Evolutionary conservation across 2,888 invertebrate species (phyloP).

Genomic region (Stratiomys singularior): DNA sequence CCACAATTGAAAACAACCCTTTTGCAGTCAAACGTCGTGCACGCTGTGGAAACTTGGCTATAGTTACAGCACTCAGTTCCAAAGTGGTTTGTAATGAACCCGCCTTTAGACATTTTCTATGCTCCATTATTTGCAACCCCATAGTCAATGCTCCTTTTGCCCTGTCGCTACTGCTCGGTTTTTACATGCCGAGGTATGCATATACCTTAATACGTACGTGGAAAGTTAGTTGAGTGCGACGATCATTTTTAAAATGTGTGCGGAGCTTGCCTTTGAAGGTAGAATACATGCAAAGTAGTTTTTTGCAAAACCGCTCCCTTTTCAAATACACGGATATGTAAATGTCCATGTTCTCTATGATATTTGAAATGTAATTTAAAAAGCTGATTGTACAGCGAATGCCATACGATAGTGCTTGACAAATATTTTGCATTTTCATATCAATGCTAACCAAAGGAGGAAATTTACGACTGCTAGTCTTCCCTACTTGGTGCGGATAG

Average conservation of each 20-base stretch:
- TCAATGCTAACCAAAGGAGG: constrained; percentile 18
- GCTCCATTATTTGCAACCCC: constrained; percentile 16
- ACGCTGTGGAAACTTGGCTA: background rate
- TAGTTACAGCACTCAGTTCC: constrained; percentile 26
- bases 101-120: constrained; percentile 2
- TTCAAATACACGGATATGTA: constrained; percentile 43
- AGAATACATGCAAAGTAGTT: constrained; percentile 37
- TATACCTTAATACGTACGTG: background rate
- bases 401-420: constrained; percentile 26
- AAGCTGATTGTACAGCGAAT: constrained; percentile 33
- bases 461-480: constrained; percentile 1
- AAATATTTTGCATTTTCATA: constrained; percentile 43
- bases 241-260: background rate
- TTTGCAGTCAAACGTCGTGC: background rate
- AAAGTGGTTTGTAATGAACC: constrained; percentile 41
- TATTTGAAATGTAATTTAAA: constrained; percentile 44
- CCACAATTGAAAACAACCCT: constrained; percentile 30
- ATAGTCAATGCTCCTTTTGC: background rate
- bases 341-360: constrained; percentile 26
- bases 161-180: background rate
- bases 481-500: background rate
- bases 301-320: constrained; percentile 5
- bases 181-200: background rate
- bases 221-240: background rate
- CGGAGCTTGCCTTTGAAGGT: constrained; percentile 3